phyloP scores from a whole-genome alignment of 2,113 vertebrate genomes.

The Oriolus oriolus region DNA sequence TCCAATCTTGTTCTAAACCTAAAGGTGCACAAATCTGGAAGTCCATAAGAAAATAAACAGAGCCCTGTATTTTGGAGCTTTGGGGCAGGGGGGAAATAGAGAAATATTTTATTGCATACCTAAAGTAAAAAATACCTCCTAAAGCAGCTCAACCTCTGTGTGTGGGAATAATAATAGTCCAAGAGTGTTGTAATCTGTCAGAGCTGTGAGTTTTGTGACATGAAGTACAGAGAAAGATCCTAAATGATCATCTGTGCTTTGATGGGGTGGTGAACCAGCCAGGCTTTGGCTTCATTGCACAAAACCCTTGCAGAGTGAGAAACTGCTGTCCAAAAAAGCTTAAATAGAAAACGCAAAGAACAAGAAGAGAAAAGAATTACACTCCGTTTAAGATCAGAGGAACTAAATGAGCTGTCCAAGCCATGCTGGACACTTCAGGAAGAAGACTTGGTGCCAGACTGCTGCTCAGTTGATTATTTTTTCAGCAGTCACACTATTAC shows the following conservation, averaged over 20 bases:
- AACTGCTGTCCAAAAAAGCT: not conserved
- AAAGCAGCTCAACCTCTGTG: not conserved
- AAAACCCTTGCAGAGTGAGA: not conserved
- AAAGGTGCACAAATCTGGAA: not conserved
- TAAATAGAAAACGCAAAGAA: not conserved
- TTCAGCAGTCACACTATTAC: not conserved
- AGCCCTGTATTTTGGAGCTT: not conserved
- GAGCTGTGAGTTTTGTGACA: not conserved
- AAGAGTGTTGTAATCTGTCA: accelerated
- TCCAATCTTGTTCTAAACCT: not conserved
- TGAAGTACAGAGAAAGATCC: not conserved
- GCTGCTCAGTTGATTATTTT: not conserved
- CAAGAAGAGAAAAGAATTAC: not conserved
- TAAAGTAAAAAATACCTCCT: not conserved
- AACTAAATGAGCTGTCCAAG: not conserved
- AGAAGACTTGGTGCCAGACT: not conserved
- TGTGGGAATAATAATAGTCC: not conserved
- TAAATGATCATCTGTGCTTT: not conserved
- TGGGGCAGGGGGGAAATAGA: accelerated
- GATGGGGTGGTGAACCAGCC: not conserved
- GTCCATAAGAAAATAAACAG: not conserved
- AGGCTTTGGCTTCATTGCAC: not conserved
- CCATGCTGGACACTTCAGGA: not conserved
- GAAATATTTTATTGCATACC: not conserved
- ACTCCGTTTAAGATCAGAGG: not conserved